phyloP scores from a whole-genome alignment of 2,113 vertebrate species.

The Ailuropoda melanoleuca region DNA sequence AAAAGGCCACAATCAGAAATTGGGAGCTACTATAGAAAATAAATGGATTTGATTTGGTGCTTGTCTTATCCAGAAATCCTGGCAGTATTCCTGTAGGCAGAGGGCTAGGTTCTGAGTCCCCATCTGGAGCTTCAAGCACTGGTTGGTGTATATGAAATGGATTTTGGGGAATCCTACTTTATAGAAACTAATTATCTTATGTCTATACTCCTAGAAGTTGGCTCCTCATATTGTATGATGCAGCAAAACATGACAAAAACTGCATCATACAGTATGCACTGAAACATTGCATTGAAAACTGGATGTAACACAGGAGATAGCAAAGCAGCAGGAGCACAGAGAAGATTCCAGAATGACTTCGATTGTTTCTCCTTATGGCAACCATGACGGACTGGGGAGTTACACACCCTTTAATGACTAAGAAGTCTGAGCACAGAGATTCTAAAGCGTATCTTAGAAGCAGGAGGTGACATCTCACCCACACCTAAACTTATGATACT shows the following conservation, averaged over 20 bases:
- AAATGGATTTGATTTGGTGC: neutral
- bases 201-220: neutral
- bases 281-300: neutral
- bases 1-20: neutral
- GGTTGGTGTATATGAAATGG: neutral
- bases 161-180: neutral
- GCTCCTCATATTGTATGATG: neutral
- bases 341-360: neutral
- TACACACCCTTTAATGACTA: neutral
- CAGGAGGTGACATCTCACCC: neutral
- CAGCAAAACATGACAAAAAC: neutral
- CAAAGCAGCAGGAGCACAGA: neutral
- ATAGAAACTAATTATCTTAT: neutral
- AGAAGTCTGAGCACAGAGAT: neutral
- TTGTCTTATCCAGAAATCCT: neutral
- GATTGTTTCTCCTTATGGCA: neutral
- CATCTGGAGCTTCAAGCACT: neutral
- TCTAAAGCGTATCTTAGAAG: neutral
- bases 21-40: neutral
- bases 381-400: neutral
- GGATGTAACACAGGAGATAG: neutral
- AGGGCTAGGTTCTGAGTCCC: neutral
- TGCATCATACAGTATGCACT: neutral
- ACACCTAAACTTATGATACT: neutral
- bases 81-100: neutral